Percentiles rank a stretch among this genome's conserved stretches.
phyloP scores from a whole-genome alignment of 2,113 vertebrate species.

The Coryphaenoides rupestris region DNA sequence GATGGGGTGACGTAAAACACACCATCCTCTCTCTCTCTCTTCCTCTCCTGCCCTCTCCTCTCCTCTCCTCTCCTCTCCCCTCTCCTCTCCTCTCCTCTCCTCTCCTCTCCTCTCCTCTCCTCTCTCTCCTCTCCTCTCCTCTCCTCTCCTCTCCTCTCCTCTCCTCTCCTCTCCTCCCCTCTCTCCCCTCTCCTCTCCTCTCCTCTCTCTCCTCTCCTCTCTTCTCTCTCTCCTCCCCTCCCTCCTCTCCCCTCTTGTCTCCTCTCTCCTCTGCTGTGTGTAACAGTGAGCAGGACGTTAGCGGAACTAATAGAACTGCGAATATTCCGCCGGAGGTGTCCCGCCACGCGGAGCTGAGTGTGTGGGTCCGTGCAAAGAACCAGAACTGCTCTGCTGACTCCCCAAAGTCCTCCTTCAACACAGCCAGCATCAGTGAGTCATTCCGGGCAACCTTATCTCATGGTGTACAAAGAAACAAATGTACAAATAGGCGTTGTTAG shows the following conservation, averaged over 20 bases:
- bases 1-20: too few relatives aligned
- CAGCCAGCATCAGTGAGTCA: slow-evolving; percentile 53
- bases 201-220: too few relatives aligned
- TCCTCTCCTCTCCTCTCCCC: too few relatives aligned
- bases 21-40: not conserved
- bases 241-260: not conserved
- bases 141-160: too few relatives aligned
- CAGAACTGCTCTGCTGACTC: slow-evolving; percentile 38
- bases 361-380: slow-evolving; percentile 57
- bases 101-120: not conserved
- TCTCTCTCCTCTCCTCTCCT: not conserved
- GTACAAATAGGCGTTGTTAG: too few relatives aligned
- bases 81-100: not conserved
- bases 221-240: too few relatives aligned
- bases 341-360: slow-evolving; percentile 20
- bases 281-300: not conserved
- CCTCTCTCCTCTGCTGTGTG: not conserved
- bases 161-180: too few relatives aligned
- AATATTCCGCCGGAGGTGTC: slow-evolving; percentile 25
- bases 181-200: too few relatives aligned
- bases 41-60: too few relatives aligned
- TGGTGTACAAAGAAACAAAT: not conserved
- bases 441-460: not conserved
- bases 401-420: slow-evolving; percentile 14
- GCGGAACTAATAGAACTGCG: not conserved